phyloP scores from a whole-genome alignment of 2,113 vertebrate species.

The Campylomormyrus tamandua region DNA sequence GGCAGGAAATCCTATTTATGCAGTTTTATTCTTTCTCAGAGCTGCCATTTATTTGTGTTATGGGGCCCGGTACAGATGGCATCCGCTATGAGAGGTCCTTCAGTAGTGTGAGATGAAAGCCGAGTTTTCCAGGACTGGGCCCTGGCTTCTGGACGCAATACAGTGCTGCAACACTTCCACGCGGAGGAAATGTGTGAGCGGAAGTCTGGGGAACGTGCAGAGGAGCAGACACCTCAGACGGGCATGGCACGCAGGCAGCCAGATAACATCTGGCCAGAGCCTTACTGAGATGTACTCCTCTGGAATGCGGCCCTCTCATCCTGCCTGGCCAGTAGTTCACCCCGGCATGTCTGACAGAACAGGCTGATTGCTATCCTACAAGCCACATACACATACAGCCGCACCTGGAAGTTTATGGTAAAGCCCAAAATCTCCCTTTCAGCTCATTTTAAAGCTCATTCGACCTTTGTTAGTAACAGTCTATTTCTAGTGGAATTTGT shows the following conservation, averaged over 20 bases:
- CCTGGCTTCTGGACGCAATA: not conserved
- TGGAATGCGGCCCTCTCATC: not conserved
- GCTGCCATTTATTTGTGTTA: slow-evolving; percentile 39
- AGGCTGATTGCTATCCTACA: slow-evolving; percentile 26
- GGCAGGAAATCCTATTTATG: slow-evolving; percentile 39
- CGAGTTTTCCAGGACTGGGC: not conserved
- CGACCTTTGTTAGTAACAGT: not conserved
- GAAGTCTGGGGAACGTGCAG: slow-evolving; percentile 45
- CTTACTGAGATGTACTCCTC: slow-evolving; percentile 24
- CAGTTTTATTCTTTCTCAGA: slow-evolving; percentile 17
- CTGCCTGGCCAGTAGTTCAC: not conserved
- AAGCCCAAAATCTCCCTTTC: not conserved
- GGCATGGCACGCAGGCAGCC: slow-evolving; percentile 22
- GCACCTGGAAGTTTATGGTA: not conserved
- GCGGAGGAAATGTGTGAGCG: slow-evolving; percentile 8
- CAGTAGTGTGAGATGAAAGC: slow-evolving; percentile 10
- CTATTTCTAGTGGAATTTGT: not conserved
- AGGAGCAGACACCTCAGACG: slow-evolving; percentile 32
- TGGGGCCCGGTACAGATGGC: slow-evolving; percentile 2
- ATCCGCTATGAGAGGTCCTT: not conserved
- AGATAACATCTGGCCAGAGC: slow-evolving; percentile 47
- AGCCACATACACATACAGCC: slow-evolving; percentile 3
- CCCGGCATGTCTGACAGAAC: not conserved
- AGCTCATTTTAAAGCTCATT: not conserved
- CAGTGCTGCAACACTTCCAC: not conserved